Percentiles rank a stretch among this genome's conserved stretches.
phyloP scores from a whole-genome alignment of 2,888 invertebrate genomes.

The Belgica antarctica region DNA sequence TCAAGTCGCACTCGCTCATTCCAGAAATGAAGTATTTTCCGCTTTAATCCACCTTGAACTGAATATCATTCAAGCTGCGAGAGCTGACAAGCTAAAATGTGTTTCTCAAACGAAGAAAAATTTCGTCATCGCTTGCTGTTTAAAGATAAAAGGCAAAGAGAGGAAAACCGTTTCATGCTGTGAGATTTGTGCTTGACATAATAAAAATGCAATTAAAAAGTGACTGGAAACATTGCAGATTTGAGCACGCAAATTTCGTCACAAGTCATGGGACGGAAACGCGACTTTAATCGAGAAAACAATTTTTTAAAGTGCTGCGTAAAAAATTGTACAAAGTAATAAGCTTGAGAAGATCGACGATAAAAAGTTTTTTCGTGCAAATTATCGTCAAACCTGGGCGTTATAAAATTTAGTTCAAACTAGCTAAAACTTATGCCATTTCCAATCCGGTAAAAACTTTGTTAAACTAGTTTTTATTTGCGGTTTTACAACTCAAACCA shows the following conservation, averaged over 20 bases:
- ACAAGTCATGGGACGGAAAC: conserved; percentile 27
- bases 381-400: too few species aligned
- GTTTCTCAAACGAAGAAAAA: background rate
- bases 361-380: too few species aligned
- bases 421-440: too few species aligned
- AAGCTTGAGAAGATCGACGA: too few species aligned
- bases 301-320: background rate
- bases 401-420: too few species aligned
- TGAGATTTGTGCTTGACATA: conserved; percentile 14
- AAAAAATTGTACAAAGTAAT: background rate
- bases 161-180: conserved; percentile 28
- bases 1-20: background rate
- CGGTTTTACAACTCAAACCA: too few species aligned
- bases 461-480: too few species aligned
- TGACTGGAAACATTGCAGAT: conserved; percentile 37
- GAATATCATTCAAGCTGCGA: conserved; percentile 36
- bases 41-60: conserved; percentile 31
- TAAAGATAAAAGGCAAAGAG: conserved; percentile 1
- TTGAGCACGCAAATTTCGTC: conserved; percentile 38
- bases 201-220: conserved; percentile 43
- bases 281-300: conserved; percentile 32
- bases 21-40: conserved; percentile 33
- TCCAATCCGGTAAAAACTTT: too few species aligned
- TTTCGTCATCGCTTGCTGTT: conserved; percentile 27
- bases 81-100: conserved; percentile 24